phyloP scores from a whole-genome alignment of 2,888 invertebrate species.

The Brachypterus glaber region DNA sequence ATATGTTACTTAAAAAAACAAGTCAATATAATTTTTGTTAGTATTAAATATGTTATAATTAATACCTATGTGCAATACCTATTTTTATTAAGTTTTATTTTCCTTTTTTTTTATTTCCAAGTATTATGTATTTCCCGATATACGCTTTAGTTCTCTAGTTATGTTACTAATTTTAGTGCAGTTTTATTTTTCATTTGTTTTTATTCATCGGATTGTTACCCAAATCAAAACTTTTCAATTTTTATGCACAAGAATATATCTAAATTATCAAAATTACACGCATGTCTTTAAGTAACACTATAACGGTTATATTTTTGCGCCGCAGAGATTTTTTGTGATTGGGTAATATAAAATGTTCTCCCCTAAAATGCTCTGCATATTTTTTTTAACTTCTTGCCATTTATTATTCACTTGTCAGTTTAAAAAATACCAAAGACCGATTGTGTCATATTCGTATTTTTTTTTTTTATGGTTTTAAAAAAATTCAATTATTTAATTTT shows the following conservation, averaged over 20 bases:
- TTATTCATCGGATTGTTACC: constrained; percentile 14
- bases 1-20: constrained; percentile 27
- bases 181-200: constrained; percentile 20
- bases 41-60: constrained; percentile 33
- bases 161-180: constrained; percentile 27
- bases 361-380: constrained; percentile 21
- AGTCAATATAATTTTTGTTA: constrained; percentile 37
- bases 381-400: constrained; percentile 32
- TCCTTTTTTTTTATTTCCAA: constrained; percentile 24
- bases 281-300: no score
- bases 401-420: constrained; percentile 30
- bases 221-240: no score
- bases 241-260: no score
- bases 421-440: constrained; percentile 38
- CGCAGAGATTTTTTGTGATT: no score
- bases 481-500: constrained; percentile 17
- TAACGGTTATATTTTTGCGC: no score
- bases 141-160: constrained; percentile 34
- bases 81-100: no score
- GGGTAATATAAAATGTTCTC: no score
- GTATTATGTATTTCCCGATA: constrained; percentile 36
- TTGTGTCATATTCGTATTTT: constrained; percentile 35
- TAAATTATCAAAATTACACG: no score
- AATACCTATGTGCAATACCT: constrained; percentile 39
- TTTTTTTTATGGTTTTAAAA: constrained; percentile 18